Conservation (phyloP, 2,888 invertebrate genomes). For the Heliconius hortense region DNA sequence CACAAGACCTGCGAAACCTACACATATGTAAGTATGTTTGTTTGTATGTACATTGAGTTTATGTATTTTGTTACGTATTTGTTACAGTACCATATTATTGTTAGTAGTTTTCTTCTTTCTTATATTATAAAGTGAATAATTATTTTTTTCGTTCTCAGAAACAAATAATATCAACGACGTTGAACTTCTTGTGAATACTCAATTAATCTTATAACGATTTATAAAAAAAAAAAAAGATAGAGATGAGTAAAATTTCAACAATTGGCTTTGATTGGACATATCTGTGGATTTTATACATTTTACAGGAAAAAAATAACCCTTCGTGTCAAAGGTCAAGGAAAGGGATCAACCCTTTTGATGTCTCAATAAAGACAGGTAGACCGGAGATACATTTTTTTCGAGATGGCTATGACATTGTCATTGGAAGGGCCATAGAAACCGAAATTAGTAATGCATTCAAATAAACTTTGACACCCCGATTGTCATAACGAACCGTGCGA, state of each 20-base stretch:
- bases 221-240: constrained; percentile 11
- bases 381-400: constrained; percentile 54
- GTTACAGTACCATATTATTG: not conserved
- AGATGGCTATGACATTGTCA: constrained; percentile 65
- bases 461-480: constrained; percentile 62
- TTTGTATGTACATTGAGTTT: not conserved
- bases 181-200: not conserved
- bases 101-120: not conserved
- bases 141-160: not conserved
- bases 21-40: not conserved
- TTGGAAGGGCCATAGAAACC: constrained; percentile 66
- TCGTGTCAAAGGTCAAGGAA: constrained; percentile 67
- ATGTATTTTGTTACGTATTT: not conserved
- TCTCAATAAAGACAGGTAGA: constrained; percentile 62
- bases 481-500: constrained; percentile 77
- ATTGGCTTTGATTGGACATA: constrained; percentile 57
- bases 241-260: constrained; percentile 44
- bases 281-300: constrained; percentile 58
- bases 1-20: constrained; percentile 12
- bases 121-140: not conserved
- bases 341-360: constrained; percentile 67
- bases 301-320: constrained; percentile 52
- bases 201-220: constrained; percentile 30
- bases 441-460: constrained; percentile 77
- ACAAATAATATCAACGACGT: not conserved